Base-by-base conservation (phyloP, 2,888 invertebrate species). In the Mythimna impura region DNA sequence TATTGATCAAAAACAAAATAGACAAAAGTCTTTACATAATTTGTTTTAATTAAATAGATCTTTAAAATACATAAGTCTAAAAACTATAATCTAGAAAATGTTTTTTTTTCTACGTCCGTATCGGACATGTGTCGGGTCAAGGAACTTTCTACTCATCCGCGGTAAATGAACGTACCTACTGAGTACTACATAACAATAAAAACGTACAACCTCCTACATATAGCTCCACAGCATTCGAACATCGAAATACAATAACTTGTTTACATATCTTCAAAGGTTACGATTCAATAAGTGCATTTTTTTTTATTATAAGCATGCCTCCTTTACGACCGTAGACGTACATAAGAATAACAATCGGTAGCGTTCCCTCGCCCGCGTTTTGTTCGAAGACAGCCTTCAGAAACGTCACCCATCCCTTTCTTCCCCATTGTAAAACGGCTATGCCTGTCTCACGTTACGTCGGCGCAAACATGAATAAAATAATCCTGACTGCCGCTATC, bases 381-480 rank as follows among this genome's bases (percentile, higher is more conserved):
- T 91, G 90, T 92, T 93, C 89, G 89, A 89, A 89, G 93, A 87
- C 91, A 92, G 90, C 88, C 90, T 89, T 89, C 90, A 90, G 89
- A 86, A 89, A 83, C 77, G 79, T 83, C 76, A 73, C 78, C 90
- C 86, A 85, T 94, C 94, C 90, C 89, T 89, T 87, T 92, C 91
- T 89, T 88, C 86, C 93, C 69, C 89, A 85, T 89, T 80, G 86
- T 87, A 83, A 84, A 85, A 84, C 85, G 78, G 85, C 86, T 93
- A 88, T 88, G 83, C 82, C 93, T 89, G 89, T 94, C 93, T 92
- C 90, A 73, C 78, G 88, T 89, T 75, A 82, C 75, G 57, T 89
- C 90, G 90, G 89, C 89, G 88, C 89, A 87, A 91, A 91, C 92
- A 93, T 94, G 92, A 94, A 94, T 94, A 94, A 94, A 93, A 93